Conservation (phyloP, 1,140 invertebrate species). For the Camponotus floridanus region DNA sequence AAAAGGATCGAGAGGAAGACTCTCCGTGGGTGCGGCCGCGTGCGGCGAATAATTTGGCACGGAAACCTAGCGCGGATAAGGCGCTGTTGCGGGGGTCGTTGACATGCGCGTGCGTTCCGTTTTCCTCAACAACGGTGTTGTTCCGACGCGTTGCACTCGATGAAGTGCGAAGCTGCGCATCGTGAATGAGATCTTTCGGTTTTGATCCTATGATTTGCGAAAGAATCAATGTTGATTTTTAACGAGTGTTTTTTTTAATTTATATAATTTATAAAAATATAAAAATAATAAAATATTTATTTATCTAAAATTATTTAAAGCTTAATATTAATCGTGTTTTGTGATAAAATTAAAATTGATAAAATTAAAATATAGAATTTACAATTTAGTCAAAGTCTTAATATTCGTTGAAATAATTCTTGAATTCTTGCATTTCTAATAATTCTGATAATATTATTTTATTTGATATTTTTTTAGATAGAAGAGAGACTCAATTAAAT, state of each 20-base stretch:
- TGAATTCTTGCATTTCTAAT: not conserved
- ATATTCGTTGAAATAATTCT: not conserved
- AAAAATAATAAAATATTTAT: too few relatives aligned
- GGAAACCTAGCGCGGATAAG: constrained; percentile 35
- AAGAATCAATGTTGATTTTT: not conserved
- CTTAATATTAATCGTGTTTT: not conserved
- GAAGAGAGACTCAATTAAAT: not conserved
- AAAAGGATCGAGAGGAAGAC: constrained; percentile 54
- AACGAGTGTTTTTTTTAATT: not conserved
- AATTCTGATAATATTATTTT: not conserved
- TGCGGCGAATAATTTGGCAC: constrained; percentile 71
- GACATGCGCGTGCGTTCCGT: constrained; percentile 55
- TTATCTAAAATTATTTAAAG: not conserved
- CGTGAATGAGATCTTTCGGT: not conserved
- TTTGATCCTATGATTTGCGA: not conserved
- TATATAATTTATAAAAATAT: not conserved
- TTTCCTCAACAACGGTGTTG: constrained; percentile 27
- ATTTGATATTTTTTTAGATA: not conserved
- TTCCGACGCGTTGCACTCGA: not conserved
- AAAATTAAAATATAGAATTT: not conserved
- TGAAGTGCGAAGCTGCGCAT: not conserved
- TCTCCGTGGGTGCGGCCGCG: constrained; percentile 64
- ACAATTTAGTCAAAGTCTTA: not conserved
- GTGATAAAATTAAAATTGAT: not conserved
- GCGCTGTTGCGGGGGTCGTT: constrained; percentile 56